Evolutionary conservation across 2,797 vertebrate genomes (phyloP), one percentile per base, ranked within the genome.

Genomic region (Sternarchorhynchus goeldii): DNA sequence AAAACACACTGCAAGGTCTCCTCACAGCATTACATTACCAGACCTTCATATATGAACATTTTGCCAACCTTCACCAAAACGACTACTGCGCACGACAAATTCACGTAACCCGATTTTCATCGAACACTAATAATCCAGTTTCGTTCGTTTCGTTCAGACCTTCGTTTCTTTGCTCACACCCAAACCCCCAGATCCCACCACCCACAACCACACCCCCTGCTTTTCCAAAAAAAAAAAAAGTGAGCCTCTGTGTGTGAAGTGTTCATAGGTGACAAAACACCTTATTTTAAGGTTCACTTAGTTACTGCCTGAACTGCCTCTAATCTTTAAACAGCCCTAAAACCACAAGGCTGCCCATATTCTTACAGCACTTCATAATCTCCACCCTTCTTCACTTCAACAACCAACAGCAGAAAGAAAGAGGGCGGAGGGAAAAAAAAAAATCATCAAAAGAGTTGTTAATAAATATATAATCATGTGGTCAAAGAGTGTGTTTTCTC

Each of bases 401-500:
- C 85, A 85, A 84, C 77, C 77, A 83, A 81, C 81, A 79, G 75
- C 76, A 84, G 71, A 82, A 82, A 86, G 82, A 83, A 78, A 75
- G 72, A 72, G 45, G 58, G 64, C 70, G 80, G 29, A 1, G 20
- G 1, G 34, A 2, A 7, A 84, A 81, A 73, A 75, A 85, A 85
- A 90, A 88, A 90, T 88, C 85, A 88, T 89, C 90, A 89, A 91
- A 91, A 88, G 85, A 86, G 85, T 86, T 86, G 86, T 84, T 88
- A 90, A 93, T 92, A 93, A 93, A 93, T 93, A 93, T 92, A 92
- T 92, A 93, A 93, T 93, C 92, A 91, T 92, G 89, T 92, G 91
- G 92, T 93, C 91, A 89, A 85, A 82, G 84, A 92, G 89, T 92
- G 90, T 91, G 91, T 91, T 94, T 93, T 93, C 81, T 89, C 92